Base-by-base conservation (phyloP, 2,113 vertebrate genomes). In the Pomatostomus ruficeps region DNA sequence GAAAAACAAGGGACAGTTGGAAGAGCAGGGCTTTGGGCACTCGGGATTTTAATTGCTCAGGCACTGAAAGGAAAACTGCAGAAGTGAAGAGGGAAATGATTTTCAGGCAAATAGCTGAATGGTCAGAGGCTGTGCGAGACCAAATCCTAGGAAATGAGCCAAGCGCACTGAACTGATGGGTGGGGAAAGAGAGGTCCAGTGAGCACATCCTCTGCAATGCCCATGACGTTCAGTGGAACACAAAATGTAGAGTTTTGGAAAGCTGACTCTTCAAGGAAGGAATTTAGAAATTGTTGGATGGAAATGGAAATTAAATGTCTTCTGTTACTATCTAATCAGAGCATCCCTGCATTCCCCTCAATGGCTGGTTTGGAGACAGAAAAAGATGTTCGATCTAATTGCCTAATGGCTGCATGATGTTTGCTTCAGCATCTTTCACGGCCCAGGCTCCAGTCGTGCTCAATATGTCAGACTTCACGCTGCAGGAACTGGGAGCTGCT, bases 61-160 rank as follows among this genome's bases (percentile, higher is more conserved):
- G 90, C 85, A 86, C 72, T 92, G 92, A 94, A 96, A 84, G 82
- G 94, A 95, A 95, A 95, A 78, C 71, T 93, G 94, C 68, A 96
- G 82, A 95, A 96, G 68, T 48, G 72, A 85, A 93, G 88, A 96
- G 93, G 94, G 61, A 96, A 97, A 91, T 77, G 78, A 55, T 94
- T 91, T 96, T 85, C 90, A 91, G 82, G 90, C 79, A 93, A 95
- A 91, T 38, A 68, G 91, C 82, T 82, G 88, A 81, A 88, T 59
- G 92, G 93, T 90, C 96, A 88, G 85, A 88, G 91, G 85, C 92
- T 93, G 24, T 52, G 85, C 95, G 84, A 89, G 82, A 96, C 75
- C 90, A 79, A 95, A 88, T 71, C 89, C 91, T n/a, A 93, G 93
- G 95, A 97, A 93, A 96, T 58, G 85, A 95, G 91, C 91, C 96